Conservation (phyloP, 2,888 invertebrate genomes). For the Tryphoninae sp. region DNA sequence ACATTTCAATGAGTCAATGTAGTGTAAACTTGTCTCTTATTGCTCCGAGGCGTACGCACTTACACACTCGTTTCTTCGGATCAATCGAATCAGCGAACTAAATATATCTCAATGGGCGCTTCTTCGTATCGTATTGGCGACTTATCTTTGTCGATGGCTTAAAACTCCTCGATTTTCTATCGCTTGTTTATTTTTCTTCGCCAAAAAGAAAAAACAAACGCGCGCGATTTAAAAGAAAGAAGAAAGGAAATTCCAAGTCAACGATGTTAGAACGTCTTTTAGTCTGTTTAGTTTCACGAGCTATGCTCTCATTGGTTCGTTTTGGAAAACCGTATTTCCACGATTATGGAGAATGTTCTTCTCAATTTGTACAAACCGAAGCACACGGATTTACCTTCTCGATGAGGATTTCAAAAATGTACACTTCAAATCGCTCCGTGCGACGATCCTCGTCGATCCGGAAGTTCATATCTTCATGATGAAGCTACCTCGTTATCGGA, state of each 20-base stretch:
- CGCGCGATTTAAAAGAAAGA: background rate
- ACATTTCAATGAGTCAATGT: constrained; percentile 54
- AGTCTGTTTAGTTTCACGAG: background rate
- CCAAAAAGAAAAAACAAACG: background rate
- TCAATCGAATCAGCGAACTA: constrained; percentile 50
- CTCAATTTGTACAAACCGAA: constrained; percentile 19
- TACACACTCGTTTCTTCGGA: constrained; percentile 8
- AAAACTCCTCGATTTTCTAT: background rate
- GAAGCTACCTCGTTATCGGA: constrained; percentile 26
- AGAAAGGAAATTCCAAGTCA: background rate
- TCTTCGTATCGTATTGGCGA: background rate
- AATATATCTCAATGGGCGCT: constrained; percentile 41
- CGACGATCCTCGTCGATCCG: background rate
- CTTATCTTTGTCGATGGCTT: constrained; percentile 13
- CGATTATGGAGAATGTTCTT: background rate
- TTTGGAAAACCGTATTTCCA: background rate
- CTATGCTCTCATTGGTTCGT: background rate
- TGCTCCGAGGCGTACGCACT: constrained; percentile 25
- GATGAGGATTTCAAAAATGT: constrained; percentile 1
- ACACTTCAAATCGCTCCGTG: constrained; percentile 10
- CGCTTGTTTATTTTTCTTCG: background rate
- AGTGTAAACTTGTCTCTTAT: constrained; percentile 44
- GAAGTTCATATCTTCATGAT: background rate
- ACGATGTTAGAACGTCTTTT: background rate
- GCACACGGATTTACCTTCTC: background rate